phyloP scores from a whole-genome alignment of 2,888 invertebrate species.

The Tolmerus cingulatus region DNA sequence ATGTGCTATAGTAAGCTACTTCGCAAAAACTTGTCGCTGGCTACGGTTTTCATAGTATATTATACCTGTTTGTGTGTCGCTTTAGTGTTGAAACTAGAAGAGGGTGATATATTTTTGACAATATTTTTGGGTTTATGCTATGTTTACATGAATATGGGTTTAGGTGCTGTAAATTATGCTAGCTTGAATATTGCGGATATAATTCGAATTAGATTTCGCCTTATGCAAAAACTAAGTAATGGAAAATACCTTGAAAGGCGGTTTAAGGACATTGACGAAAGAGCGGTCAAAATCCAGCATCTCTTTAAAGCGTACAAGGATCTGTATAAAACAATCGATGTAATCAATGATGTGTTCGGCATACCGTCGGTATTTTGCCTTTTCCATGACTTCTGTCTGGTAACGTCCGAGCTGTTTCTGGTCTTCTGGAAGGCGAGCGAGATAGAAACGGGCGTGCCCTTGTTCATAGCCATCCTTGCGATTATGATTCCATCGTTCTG shows the following conservation, averaged over 20 bases:
- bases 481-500: neutral
- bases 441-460: neutral
- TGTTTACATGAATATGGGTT: neutral
- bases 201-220: constrained; percentile 1
- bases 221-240: neutral
- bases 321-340: neutral
- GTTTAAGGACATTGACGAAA: neutral
- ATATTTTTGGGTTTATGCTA: neutral
- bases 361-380: neutral
- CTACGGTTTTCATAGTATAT: neutral
- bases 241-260: neutral
- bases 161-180: neutral
- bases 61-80: neutral
- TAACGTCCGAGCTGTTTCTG: neutral
- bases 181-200: neutral
- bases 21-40: neutral
- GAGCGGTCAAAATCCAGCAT: neutral
- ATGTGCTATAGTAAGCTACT: constrained; percentile 1
- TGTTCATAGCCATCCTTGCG: neutral
- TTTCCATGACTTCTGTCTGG: neutral
- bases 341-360: neutral
- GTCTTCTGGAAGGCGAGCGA: neutral
- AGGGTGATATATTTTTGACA: neutral
- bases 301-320: neutral
- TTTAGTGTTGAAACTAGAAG: neutral